phyloP scores from a whole-genome alignment of 2,113 vertebrate genomes.

The Tachuris rubrigastra region DNA sequence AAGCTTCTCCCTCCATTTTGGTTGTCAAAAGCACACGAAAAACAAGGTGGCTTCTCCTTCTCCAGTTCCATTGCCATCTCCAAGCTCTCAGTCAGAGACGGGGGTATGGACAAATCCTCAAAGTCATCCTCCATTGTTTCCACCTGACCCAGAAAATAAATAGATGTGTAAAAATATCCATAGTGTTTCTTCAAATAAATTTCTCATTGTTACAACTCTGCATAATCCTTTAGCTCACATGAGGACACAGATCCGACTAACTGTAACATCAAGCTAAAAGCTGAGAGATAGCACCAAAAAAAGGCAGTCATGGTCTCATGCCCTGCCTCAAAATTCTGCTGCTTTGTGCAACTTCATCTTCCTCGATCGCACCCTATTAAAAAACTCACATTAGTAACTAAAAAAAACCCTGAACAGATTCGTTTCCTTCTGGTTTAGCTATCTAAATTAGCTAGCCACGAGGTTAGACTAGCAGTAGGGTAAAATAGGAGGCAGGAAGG shows the following conservation, averaged over 20 bases:
- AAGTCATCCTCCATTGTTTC: slow-evolving; percentile 81
- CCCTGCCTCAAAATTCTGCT: not conserved
- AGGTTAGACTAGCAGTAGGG: not conserved
- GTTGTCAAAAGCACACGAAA: slow-evolving; percentile 81
- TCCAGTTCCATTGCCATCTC: slow-evolving; percentile 74
- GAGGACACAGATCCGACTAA: not conserved
- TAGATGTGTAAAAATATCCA: not conserved
- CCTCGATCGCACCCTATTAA: not conserved
- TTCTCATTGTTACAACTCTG: not conserved
- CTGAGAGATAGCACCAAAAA: not conserved
- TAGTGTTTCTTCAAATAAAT: not conserved
- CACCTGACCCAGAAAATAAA: slow-evolving; percentile 14
- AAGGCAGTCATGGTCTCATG: rapidly evolving
- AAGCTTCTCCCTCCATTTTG: slow-evolving; percentile 72
- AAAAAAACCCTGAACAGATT: not conserved
- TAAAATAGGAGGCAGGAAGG: not conserved
- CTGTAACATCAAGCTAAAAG: not conserved
- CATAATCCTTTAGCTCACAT: not conserved
- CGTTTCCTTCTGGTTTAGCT: not conserved
- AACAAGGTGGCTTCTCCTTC: slow-evolving; percentile 71
- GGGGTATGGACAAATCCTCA: slow-evolving; percentile 69
- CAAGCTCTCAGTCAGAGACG: slow-evolving; percentile 74
- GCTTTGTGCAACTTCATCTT: not conserved
- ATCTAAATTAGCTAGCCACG: not conserved
- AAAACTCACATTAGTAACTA: not conserved